phyloP scores from a whole-genome alignment of 2,888 invertebrate species.

The Tetragonula carbonaria region DNA sequence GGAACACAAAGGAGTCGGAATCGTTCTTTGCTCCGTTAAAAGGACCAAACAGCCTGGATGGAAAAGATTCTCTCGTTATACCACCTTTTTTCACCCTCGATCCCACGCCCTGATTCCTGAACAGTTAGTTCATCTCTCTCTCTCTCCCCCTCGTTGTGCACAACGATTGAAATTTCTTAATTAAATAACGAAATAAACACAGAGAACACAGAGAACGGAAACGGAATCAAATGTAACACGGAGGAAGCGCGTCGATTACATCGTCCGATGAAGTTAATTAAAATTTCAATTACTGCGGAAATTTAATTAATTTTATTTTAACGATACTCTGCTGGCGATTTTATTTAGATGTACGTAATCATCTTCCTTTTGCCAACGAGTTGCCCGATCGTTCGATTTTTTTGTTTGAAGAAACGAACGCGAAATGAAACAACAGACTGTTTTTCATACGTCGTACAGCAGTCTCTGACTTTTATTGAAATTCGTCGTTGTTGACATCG shows the following conservation, averaged over 20 bases:
- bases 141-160: not conserved
- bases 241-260: not conserved
- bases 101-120: constrained; percentile 9
- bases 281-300: not conserved
- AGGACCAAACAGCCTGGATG: constrained; percentile 35
- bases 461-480: no score
- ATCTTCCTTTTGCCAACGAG: not conserved
- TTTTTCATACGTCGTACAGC: no score
- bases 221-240: not conserved
- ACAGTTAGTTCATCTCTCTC: constrained; percentile 19
- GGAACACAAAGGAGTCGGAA: constrained; percentile 60
- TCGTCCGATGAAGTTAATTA: not conserved
- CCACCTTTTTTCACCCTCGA: constrained; percentile 20
- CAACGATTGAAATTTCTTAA: constrained; percentile 33
- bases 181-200: constrained; percentile 8
- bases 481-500: no score
- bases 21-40: constrained; percentile 64
- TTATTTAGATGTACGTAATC: not conserved
- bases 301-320: not conserved
- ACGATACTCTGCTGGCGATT: not conserved
- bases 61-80: constrained; percentile 47
- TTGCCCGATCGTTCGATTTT: not conserved
- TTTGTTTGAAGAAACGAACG: no score
- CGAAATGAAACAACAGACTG: no score
- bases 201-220: no score